A percentile compares a stretch with the other conserved stretches of the same genome.
Evolutionary conservation across 2,797 vertebrate genomes (phyloP).

Genomic region (Acrossocheilus fasciatus): DNA sequence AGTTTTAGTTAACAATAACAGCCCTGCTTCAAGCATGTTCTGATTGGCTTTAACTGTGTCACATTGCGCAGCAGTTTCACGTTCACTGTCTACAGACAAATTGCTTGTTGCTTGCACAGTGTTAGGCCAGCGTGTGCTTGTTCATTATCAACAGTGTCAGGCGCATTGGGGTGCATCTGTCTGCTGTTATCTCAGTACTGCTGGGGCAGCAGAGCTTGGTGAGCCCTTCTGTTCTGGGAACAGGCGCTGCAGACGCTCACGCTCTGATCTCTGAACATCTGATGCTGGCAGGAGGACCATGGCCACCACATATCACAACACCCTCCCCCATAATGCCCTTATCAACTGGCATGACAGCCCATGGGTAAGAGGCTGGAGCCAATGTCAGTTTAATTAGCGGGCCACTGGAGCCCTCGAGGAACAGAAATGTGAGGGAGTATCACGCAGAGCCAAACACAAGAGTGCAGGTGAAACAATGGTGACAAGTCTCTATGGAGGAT

Average conservation of each 20-base stretch:
- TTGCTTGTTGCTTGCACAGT: neutral
- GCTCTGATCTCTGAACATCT: slow-evolving; percentile 42
- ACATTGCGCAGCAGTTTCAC: neutral
- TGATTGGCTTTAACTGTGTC: neutral
- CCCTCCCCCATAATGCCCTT: slow-evolving; percentile 26
- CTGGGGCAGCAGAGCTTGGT: slow-evolving; percentile 17
- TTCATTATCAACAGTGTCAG: slow-evolving; percentile 40
- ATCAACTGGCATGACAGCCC: slow-evolving; percentile 27
- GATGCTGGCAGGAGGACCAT: slow-evolving; percentile 29
- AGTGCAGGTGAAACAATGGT: slow-evolving; percentile 6
- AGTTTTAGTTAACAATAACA: neutral
- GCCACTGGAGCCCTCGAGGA: neutral
- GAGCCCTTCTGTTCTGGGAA: slow-evolving; percentile 25
- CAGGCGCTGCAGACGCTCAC: slow-evolving; percentile 17
- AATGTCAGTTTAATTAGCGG: slow-evolving; percentile 46
- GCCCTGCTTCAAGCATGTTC: neutral
- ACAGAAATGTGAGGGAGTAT: neutral
- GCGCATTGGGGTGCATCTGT: slow-evolving; percentile 32
- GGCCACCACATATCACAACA: slow-evolving; percentile 13
- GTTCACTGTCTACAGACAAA: slow-evolving; percentile 4
- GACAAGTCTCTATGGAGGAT: neutral
- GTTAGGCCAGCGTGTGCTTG: neutral
- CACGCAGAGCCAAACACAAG: slow-evolving; percentile 3
- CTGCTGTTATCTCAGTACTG: slow-evolving; percentile 41
- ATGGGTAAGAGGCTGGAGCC: slow-evolving; percentile 36